Conservation (phyloP, 2,888 invertebrate species). For the Aproaerema taeniolella region DNA sequence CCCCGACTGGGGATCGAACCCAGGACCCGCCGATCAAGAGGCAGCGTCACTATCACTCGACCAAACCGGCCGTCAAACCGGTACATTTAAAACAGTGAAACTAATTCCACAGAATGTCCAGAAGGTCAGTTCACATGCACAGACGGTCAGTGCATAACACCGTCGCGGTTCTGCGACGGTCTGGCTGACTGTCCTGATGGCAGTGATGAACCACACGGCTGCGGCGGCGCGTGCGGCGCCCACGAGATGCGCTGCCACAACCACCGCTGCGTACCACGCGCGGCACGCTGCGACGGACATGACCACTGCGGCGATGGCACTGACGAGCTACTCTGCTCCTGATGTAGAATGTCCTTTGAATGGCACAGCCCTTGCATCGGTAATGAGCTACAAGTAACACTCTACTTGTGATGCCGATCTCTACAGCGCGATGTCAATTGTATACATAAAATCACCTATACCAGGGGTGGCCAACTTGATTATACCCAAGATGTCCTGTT, state of each 20-base stretch:
- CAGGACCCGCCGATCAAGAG: no score
- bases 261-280: constrained; percentile 79
- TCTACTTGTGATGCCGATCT: no score
- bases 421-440: no score
- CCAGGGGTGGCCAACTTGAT: no score
- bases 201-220: constrained; percentile 82
- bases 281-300: constrained; percentile 80
- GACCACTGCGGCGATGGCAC: constrained; percentile 82
- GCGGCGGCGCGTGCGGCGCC: constrained; percentile 72
- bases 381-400: no score
- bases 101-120: constrained; percentile 69
- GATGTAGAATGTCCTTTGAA: neutral
- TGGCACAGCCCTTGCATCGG: no score
- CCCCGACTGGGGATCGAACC: no score
- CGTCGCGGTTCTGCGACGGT: constrained; percentile 83
- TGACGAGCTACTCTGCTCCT: constrained; percentile 78
- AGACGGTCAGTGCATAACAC: constrained; percentile 80
- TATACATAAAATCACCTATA: no score
- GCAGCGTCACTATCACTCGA: no score
- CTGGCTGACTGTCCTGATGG: constrained; percentile 80
- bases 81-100: no score
- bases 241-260: constrained; percentile 63
- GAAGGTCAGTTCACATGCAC: constrained; percentile 75
- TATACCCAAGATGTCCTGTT: no score
- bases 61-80: no score